These are phyloP conservation scores for Cacoxenus indagator DNA, from an alignment of 2,888 invertebrate genomes.

Conservation along the genomic window DNA sequence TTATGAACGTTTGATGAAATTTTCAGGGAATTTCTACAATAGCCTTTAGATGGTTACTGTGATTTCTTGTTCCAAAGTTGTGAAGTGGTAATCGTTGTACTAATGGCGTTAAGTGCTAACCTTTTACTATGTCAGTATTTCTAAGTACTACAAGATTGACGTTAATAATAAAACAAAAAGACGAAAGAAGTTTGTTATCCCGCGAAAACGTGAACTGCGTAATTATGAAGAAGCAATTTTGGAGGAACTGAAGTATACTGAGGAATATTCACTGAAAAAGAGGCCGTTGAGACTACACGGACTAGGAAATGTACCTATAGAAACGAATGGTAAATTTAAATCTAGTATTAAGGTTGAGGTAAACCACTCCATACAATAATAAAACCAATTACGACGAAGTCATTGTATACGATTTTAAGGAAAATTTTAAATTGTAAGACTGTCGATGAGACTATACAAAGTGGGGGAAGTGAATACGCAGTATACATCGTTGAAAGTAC, in stretches of 20 bases:
- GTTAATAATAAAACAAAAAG: too few species aligned
- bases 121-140: too few species aligned
- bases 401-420: neutral
- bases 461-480: neutral
- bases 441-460: neutral
- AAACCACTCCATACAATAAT: neutral
- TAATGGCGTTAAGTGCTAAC: too few species aligned
- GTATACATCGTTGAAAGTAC: neutral
- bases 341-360: neutral
- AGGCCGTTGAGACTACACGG: neutral
- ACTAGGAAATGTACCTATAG: neutral
- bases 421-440: neutral
- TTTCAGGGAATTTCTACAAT: too few species aligned
- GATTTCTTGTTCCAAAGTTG: too few species aligned
- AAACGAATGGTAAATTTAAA: neutral
- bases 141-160: too few species aligned
- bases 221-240: neutral
- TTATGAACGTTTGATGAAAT: too few species aligned
- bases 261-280: neutral
- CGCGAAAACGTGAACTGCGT: neutral
- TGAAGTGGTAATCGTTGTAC: too few species aligned
- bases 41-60: too few species aligned
- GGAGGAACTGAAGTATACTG: neutral
- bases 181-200: too few species aligned
- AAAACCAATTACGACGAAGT: neutral